These are phyloP conservation scores for Drosophila varians DNA, from an alignment of 1,140 invertebrate species.

Conservation along the genomic window DNA sequence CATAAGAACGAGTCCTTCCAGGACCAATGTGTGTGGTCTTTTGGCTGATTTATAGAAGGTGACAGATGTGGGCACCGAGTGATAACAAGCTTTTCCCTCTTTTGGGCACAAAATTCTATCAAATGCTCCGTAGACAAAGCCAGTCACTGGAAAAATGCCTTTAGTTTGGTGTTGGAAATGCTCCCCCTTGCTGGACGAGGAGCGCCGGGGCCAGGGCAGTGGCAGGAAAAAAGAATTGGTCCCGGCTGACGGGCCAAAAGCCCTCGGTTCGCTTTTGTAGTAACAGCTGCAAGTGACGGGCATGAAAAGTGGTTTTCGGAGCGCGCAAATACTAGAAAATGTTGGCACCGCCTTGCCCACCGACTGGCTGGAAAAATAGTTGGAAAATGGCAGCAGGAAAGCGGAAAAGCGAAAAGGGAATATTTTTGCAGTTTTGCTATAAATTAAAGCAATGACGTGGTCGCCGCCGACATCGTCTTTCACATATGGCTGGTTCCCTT, in stretches of 20 bases:
- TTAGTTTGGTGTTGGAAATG: conserved; percentile 51
- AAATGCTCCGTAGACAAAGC: conserved; percentile 49
- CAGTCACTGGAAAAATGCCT: conserved; percentile 58
- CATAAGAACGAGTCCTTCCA: conserved; percentile 1
- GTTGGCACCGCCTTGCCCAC: conserved; percentile 34
- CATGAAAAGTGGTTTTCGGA: conserved; percentile 77
- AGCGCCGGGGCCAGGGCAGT: not conserved
- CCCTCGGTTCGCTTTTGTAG: conserved; percentile 47
- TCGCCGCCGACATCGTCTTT: conserved; percentile 42
- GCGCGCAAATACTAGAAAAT: conserved; percentile 62
- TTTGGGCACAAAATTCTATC: conserved; percentile 46
- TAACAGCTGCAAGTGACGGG: conserved; percentile 80
- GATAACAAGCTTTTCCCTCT: conserved; percentile 69
- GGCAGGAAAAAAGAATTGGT: conserved; percentile 35
- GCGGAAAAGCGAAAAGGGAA: conserved; percentile 24
- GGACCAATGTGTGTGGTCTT: conserved; percentile 19
- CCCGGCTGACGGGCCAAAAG: conserved; percentile 36
- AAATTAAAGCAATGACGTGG: conserved; percentile 63
- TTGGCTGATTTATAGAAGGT: conserved; percentile 80
- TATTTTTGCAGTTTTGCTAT: conserved; percentile 62
- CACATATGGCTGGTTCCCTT: conserved; percentile 53
- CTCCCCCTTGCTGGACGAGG: conserved; percentile 14
- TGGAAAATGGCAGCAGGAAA: conserved; percentile 8
- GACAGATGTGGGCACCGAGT: conserved; percentile 78
- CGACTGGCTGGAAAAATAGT: conserved; percentile 23